Evolutionary conservation across 2,113 vertebrate genomes (phyloP).

Genomic region (Strix uralensis): DNA sequence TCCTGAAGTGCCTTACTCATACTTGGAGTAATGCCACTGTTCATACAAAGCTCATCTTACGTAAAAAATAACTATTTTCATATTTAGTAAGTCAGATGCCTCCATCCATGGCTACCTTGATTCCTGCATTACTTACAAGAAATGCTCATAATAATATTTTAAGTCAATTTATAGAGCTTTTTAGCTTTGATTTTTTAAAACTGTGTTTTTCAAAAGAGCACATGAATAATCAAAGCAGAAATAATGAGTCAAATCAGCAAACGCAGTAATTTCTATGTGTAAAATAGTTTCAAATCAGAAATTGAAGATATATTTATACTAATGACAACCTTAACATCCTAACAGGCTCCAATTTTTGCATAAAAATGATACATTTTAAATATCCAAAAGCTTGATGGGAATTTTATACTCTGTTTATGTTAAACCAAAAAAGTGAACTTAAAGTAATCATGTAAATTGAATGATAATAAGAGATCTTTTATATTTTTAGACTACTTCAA

Average conservation of each 20-base stretch:
- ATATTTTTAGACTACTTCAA: slow-evolving; percentile 84
- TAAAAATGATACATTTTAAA: slow-evolving; percentile 81
- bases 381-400: slow-evolving; percentile 76
- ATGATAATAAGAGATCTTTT: slow-evolving; percentile 85
- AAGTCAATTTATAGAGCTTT: slow-evolving; percentile 23
- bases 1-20: not conserved
- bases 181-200: slow-evolving; percentile 37
- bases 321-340: slow-evolving; percentile 79
- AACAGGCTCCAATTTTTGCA: slow-evolving; percentile 80
- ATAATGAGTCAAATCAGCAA: slow-evolving; percentile 75
- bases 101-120: not conserved
- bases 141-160: not conserved
- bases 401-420: slow-evolving; percentile 81
- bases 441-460: slow-evolving; percentile 87
- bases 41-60: not conserved
- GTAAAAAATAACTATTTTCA: not conserved
- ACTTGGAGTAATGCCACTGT: not conserved
- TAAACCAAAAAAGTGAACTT: slow-evolving; percentile 81
- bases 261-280: slow-evolving; percentile 77
- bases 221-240: slow-evolving; percentile 74
- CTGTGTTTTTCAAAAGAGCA: slow-evolving; percentile 62
- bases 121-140: not conserved
- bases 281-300: slow-evolving; percentile 79
- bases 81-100: not conserved
- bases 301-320: slow-evolving; percentile 79